A percentile compares a stretch with the other conserved stretches of the same genome.
Evolutionary conservation across 2,797 vertebrate species (phyloP).

Genomic region (Allobates femoralis): DNA sequence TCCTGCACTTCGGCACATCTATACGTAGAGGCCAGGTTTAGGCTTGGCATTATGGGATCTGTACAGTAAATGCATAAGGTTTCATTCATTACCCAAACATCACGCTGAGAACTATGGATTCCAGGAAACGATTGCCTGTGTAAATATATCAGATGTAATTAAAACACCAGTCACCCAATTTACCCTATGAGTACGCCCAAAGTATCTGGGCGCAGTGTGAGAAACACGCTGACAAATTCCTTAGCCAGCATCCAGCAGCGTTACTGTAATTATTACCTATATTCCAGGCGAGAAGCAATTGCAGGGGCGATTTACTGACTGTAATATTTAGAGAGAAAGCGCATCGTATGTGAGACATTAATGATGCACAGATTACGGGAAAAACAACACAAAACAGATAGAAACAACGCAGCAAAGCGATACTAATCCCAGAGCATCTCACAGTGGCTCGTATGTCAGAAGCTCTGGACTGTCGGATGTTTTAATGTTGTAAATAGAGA

Average conservation of each 20-base stretch:
- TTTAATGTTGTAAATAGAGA: no score
- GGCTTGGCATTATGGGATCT: neutral
- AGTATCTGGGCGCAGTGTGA: constrained; percentile 8
- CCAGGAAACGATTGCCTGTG: neutral
- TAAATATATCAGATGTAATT: constrained; percentile 44
- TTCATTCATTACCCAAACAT: neutral
- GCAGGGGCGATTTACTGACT: neutral
- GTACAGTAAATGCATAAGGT: neutral
- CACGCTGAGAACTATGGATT: neutral
- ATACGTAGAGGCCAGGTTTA: neutral
- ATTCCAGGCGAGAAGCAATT: constrained; percentile 16
- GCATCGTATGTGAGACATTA: constrained; percentile 11
- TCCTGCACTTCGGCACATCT: neutral
- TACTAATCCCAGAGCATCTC: neutral
- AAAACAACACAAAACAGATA: neutral
- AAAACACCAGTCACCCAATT: constrained; percentile 30
- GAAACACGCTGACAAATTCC: neutral
- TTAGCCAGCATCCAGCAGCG: constrained; percentile 20
- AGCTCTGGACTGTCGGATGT: neutral
- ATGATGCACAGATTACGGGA: neutral
- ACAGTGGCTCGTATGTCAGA: neutral
- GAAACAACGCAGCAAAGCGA: neutral
- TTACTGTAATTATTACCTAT: constrained; percentile 32
- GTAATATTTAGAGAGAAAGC: neutral
- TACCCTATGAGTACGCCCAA: neutral